phyloP scores from a whole-genome alignment of 2,888 invertebrate genomes.

The Merodon equestris region DNA sequence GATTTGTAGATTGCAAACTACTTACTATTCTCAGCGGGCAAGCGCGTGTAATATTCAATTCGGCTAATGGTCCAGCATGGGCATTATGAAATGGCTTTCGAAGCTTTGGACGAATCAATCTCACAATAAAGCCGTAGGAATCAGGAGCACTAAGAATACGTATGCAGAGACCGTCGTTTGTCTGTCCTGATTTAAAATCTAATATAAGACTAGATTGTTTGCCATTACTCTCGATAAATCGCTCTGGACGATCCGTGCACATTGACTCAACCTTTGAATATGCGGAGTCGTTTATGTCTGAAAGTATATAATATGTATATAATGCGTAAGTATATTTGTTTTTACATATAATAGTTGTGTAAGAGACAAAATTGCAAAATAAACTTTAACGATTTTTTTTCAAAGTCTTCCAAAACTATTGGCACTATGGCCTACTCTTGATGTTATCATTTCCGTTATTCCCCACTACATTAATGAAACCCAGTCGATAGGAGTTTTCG shows the following conservation, averaged over 20 bases:
- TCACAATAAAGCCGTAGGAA: constrained; percentile 77
- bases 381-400: too few species aligned
- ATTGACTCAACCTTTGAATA: constrained; percentile 75
- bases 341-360: too few species aligned
- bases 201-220: constrained; percentile 78
- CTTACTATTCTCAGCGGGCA: constrained; percentile 78
- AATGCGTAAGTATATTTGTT: too few species aligned
- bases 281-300: not conserved
- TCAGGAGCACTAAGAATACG: constrained; percentile 76
- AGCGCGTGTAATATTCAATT: constrained; percentile 71
- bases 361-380: too few species aligned
- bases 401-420: too few species aligned
- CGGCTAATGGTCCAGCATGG: constrained; percentile 58
- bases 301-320: not conserved
- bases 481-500: too few species aligned
- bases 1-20: constrained; percentile 56
- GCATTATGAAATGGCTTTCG: constrained; percentile 67
- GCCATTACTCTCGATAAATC: constrained; percentile 77
- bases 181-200: constrained; percentile 75
- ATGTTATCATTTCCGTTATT: too few species aligned
- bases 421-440: too few species aligned
- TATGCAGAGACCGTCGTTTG: constrained; percentile 73
- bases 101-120: constrained; percentile 76
- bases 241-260: constrained; percentile 76
- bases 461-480: too few species aligned